These are phyloP conservation scores for Agapornis roseicollis DNA, from an alignment of 2,113 vertebrate genomes.

Conservation along the genomic window DNA sequence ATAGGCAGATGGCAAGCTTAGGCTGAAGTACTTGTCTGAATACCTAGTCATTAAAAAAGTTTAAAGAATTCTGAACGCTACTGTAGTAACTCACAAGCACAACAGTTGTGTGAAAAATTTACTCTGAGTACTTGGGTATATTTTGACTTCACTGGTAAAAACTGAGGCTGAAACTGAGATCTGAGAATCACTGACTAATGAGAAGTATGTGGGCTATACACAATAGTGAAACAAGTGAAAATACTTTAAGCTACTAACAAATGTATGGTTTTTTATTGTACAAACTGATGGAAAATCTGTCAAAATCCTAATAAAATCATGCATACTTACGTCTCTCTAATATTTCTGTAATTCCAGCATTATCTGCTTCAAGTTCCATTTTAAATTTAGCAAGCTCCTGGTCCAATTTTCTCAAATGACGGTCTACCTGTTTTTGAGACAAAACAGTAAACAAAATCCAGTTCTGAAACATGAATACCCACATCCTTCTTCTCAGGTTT, in stretches of 20 bases:
- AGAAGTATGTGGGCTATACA: background rate
- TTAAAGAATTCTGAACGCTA: background rate
- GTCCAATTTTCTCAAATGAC: constrained; percentile 95
- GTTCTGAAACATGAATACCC: background rate
- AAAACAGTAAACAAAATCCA: constrained; percentile 28
- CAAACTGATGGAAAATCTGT: background rate
- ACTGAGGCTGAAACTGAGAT: background rate
- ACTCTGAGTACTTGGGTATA: background rate
- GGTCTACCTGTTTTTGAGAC: constrained; percentile 88
- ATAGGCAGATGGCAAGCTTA: background rate
- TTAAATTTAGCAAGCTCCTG: constrained; percentile 99
- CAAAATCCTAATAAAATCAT: background rate
- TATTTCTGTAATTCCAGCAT: constrained; percentile 98
- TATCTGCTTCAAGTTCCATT: constrained; percentile 99
- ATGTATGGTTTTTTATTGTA: background rate
- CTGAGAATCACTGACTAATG: background rate
- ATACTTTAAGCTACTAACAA: background rate
- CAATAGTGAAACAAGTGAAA: background rate
- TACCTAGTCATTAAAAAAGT: background rate
- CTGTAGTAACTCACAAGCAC: background rate
- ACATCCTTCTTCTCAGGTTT: background rate
- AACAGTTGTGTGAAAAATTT: background rate
- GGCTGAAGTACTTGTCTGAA: background rate
- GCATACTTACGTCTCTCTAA: constrained; percentile 92
- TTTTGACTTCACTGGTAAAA: background rate